Conservation (phyloP, 2,113 vertebrate genomes). For the Ondatra zibethicus region DNA sequence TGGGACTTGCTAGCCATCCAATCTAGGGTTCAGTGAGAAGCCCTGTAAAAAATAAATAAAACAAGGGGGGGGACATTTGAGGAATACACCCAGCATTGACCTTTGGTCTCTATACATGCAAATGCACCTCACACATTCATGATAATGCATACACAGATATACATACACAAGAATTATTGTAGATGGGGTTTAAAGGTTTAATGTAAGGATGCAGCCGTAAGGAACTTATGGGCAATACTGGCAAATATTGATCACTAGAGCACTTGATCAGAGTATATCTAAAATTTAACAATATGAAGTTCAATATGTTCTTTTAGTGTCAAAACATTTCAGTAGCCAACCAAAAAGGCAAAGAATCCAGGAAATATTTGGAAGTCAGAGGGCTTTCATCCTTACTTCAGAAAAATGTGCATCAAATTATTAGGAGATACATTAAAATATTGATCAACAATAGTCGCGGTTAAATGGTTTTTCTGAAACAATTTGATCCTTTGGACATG, state of each 20-base stretch:
- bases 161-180: neutral
- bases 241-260: constrained; percentile 3
- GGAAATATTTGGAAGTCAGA: neutral
- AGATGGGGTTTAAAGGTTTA: neutral
- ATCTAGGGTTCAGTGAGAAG: neutral
- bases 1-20: neutral
- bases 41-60: neutral
- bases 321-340: neutral
- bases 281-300: neutral
- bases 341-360: neutral
- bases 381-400: neutral
- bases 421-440: neutral
- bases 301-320: neutral
- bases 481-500: neutral
- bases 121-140: neutral
- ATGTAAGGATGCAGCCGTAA: neutral
- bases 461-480: neutral
- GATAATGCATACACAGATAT: neutral
- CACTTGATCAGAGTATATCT: neutral
- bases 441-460: neutral
- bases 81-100: neutral
- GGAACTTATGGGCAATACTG: neutral
- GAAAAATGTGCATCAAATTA: neutral
- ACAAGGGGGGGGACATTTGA: too few relatives aligned
- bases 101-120: neutral